Evolutionary conservation across 2,797 vertebrate genomes (phyloP), one percentile per base, ranked within the genome.

Genomic region (Bradypodion ventrale): DNA sequence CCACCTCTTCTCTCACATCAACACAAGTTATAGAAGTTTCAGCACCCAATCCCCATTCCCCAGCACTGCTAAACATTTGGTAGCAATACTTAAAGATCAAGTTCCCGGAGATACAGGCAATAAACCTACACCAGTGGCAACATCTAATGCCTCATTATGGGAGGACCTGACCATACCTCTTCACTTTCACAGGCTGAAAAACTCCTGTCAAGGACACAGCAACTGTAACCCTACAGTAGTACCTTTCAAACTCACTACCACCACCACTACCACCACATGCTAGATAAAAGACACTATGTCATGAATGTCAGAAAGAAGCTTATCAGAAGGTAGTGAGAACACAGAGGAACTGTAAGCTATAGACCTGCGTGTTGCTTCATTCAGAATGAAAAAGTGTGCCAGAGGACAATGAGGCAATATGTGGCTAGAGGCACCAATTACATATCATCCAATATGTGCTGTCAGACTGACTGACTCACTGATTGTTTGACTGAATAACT

Each of bases 381-480:
- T 69, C 37, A 68, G 29, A 44, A n/a, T 60, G 65, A 88, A 84
- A 91, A 87, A 84, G 81, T 82, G 3, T 75, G 89, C 60, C 9
- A 46, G 40, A 70, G 83, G 74, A 87, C 21, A 75, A 74, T 74
- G 74, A 92, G 80, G 91, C 83, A 89, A 80, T 90, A 89, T 90
- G 83, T 89, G 87, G 90, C 93, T 89, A 44, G 75, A 92, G 87
- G 92, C 83, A 92, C 88, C 21, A 87, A 78, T 70, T 0, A 82
- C 87, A 93, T 89, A 83, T 90, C 89, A 92, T 91, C 78, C 78
- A 91, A 89, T 84, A 87, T 89, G n/a, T n/a, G n/a, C n/a, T n/a
- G n/a, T n/a, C n/a, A n/a, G n/a, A n/a, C n/a, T n/a, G n/a, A n/a
- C n/a, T n/a, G n/a, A n/a, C n/a, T n/a, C n/a, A n/a, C n/a, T n/a